These are phyloP conservation scores for Dendroctonus ponderosae DNA, from an alignment of 1,140 invertebrate species.

Conservation along the genomic window DNA sequence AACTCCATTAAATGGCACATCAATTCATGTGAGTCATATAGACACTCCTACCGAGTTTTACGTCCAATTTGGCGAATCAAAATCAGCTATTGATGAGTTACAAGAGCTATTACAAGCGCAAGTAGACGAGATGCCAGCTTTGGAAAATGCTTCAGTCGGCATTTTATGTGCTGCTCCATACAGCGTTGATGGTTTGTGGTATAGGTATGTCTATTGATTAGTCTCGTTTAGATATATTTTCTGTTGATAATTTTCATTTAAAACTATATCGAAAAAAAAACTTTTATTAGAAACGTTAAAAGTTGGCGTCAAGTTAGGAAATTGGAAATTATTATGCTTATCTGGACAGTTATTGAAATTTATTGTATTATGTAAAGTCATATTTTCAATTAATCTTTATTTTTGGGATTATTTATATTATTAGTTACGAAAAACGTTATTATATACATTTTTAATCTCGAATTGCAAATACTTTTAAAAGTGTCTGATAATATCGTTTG, in stretches of 20 bases:
- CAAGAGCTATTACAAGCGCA: constrained; percentile 62
- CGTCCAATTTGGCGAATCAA: constrained; percentile 57
- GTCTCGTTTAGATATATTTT: background rate
- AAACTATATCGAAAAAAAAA: too few relatives aligned
- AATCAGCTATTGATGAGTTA: constrained; percentile 55
- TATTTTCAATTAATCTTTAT: too few relatives aligned
- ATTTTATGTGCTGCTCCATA: constrained; percentile 71
- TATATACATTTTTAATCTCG: background rate
- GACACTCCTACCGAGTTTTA: constrained; percentile 67
- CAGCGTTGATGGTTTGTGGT: constrained; percentile 73
- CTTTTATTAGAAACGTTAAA: too few relatives aligned
- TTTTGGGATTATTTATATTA: too few relatives aligned
- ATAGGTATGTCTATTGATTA: constrained; percentile 48
- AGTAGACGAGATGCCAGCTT: constrained; percentile 51
- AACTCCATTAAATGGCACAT: constrained; percentile 8
- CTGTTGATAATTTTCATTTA: too few relatives aligned
- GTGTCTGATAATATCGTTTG: background rate
- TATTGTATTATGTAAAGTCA: too few relatives aligned
- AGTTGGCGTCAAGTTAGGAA: too few relatives aligned
- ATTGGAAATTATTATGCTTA: too few relatives aligned
- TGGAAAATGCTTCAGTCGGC: constrained; percentile 60
- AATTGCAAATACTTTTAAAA: background rate
- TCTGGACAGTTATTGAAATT: too few relatives aligned
- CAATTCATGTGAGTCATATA: constrained; percentile 61
- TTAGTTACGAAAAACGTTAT: too few relatives aligned